Conservation (phyloP, 1,140 invertebrate genomes). For the Battus philenor region DNA sequence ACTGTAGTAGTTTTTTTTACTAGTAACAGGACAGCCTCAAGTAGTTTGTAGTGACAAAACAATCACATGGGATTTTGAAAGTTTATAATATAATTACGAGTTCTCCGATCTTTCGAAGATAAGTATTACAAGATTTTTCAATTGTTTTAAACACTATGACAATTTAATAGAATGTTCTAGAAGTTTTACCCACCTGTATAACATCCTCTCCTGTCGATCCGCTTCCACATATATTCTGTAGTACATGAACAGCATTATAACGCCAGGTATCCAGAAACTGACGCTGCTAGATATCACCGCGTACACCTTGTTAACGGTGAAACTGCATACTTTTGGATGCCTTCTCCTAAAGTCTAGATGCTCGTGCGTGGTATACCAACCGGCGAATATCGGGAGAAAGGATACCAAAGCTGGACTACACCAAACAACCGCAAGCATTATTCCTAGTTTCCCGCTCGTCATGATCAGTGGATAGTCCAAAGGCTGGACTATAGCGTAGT, state of each 20-base stretch:
- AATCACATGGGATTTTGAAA: too few relatives aligned
- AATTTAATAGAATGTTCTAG: background rate
- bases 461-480: constrained; percentile 93
- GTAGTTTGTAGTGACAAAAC: too few relatives aligned
- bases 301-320: constrained; percentile 93
- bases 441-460: constrained; percentile 84
- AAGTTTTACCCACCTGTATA: constrained; percentile 81
- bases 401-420: constrained; percentile 93
- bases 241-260: constrained; percentile 97
- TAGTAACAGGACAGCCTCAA: too few relatives aligned
- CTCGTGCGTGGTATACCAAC: constrained; percentile 92
- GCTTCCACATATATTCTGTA: constrained; percentile 95
- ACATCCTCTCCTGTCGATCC: constrained; percentile 91
- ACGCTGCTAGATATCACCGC: constrained; percentile 94
- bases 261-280: constrained; percentile 96
- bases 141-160: too few relatives aligned
- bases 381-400: constrained; percentile 95
- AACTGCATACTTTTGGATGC: constrained; percentile 88
- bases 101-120: too few relatives aligned
- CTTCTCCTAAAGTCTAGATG: constrained; percentile 83
- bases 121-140: too few relatives aligned
- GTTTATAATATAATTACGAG: too few relatives aligned
- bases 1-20: too few relatives aligned
- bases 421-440: constrained; percentile 93
- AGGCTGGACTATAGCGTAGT: constrained; percentile 93